Conservation (phyloP, 2,797 vertebrate species). For the Falco berigora region DNA sequence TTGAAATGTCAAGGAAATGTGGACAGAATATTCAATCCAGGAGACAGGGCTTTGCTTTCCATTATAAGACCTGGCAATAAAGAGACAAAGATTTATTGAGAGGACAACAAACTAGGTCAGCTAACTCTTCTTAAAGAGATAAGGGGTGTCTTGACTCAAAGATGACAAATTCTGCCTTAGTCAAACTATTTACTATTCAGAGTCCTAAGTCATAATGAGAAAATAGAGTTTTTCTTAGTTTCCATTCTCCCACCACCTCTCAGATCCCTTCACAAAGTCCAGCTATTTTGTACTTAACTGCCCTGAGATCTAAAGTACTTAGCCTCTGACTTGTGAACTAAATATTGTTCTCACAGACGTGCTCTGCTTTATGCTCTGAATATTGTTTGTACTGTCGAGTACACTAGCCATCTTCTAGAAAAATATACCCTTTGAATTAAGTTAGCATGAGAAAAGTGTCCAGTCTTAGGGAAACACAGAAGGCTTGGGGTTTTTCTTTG, state of each 20-base stretch:
- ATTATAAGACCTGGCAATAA: background rate
- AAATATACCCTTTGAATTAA: background rate
- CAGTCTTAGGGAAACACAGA: background rate
- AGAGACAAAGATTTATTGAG: background rate
- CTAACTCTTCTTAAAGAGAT: background rate
- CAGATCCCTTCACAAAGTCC: background rate
- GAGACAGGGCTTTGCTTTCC: background rate
- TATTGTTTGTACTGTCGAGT: background rate
- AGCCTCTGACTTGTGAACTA: background rate
- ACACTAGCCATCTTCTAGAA: background rate
- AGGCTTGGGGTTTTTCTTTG: background rate
- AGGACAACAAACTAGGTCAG: background rate
- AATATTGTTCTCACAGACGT: background rate
- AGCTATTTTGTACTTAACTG: background rate
- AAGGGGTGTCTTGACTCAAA: background rate
- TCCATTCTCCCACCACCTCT: background rate
- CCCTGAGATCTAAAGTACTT: background rate
- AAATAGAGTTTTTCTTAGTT: background rate
- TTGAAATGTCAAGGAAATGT: background rate
- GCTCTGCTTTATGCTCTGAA: background rate
- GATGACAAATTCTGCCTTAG: background rate
- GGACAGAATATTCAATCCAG: background rate
- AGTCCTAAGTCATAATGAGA: background rate
- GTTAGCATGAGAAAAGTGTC: background rate
- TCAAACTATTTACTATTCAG: background rate